Percentiles rank a stretch among this genome's conserved stretches.
Conservation (phyloP, 64 coral and sea anemone species). For the Dendrophyllia cribrosa region DNA sequence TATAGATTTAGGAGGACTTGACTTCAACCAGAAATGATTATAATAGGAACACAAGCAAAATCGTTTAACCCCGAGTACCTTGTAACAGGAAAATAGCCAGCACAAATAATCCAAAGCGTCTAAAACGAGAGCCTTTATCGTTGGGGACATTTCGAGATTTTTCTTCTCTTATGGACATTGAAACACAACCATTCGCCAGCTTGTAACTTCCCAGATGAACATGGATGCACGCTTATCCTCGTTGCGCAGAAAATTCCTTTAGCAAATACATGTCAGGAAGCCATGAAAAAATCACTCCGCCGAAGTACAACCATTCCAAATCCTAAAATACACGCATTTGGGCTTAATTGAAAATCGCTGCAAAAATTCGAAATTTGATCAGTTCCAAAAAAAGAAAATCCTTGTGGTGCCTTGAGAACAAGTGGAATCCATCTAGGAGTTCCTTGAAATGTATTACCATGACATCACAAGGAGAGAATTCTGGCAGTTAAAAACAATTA, state of each 20-base stretch:
- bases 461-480: slow-evolving; percentile 51
- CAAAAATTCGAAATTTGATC: not conserved
- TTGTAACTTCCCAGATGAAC: not conserved
- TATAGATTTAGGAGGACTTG: not conserved
- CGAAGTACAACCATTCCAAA: not conserved
- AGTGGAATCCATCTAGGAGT: slow-evolving; percentile 41
- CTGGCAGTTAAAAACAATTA: slow-evolving; percentile 53
- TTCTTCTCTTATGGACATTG: slow-evolving; percentile 30
- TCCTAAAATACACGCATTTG: not conserved
- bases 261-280: not conserved
- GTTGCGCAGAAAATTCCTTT: not conserved
- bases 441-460: not conserved
- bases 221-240: slow-evolving; percentile 22
- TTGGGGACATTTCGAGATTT: slow-evolving; percentile 5
- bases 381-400: not conserved
- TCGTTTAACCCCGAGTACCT: slow-evolving; percentile 14
- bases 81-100: slow-evolving; percentile 26
- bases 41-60: slow-evolving; percentile 55
- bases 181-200: slow-evolving; percentile 34
- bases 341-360: slow-evolving; percentile 6
- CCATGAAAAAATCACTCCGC: not conserved
- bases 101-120: slow-evolving; percentile 8
- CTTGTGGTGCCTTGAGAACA: not conserved
- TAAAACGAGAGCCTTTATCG: slow-evolving; percentile 11
- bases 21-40: slow-evolving; percentile 32